These are phyloP conservation scores for Heliocidaris erythrogramma DNA, from an alignment of 35 echinoderm and acorn worm species.

Conservation along the genomic window DNA sequence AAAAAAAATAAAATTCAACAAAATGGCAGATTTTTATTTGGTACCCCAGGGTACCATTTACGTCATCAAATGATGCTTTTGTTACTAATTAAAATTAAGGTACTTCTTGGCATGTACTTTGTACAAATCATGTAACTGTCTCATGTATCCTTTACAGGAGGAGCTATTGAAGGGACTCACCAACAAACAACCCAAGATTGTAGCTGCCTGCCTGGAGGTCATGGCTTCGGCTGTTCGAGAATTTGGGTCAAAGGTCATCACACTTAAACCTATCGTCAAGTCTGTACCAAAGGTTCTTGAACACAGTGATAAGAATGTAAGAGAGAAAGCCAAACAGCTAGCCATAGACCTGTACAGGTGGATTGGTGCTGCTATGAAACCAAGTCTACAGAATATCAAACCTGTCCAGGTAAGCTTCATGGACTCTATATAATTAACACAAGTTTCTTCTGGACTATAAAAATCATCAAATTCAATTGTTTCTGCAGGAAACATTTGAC, in stretches of 20 bases:
- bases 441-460: too few species aligned
- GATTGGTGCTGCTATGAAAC: slow-evolving; percentile 89
- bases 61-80: too few species aligned
- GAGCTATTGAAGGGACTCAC: slow-evolving; percentile 89
- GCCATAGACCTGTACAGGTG: slow-evolving; percentile 81
- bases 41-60: too few species aligned
- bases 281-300: slow-evolving; percentile 75
- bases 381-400: slow-evolving; percentile 83
- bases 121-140: background rate
- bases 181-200: slow-evolving; percentile 96
- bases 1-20: too few species aligned
- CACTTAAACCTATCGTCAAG: slow-evolving; percentile 85
- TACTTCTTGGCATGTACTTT: too few species aligned
- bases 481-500: background rate
- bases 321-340: slow-evolving; percentile 86
- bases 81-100: too few species aligned
- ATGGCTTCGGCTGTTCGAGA: slow-evolving; percentile 71
- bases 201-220: slow-evolving; percentile 77
- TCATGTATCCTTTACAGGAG: slow-evolving; percentile 62
- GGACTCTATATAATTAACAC: background rate
- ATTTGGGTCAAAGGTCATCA: slow-evolving; percentile 89
- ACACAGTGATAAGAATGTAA: slow-evolving; percentile 93
- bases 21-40: too few species aligned
- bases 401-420: slow-evolving; percentile 78
- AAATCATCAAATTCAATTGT: too few species aligned